phyloP scores from a whole-genome alignment of 2,113 vertebrate species.

The Etheostoma spectabile region DNA sequence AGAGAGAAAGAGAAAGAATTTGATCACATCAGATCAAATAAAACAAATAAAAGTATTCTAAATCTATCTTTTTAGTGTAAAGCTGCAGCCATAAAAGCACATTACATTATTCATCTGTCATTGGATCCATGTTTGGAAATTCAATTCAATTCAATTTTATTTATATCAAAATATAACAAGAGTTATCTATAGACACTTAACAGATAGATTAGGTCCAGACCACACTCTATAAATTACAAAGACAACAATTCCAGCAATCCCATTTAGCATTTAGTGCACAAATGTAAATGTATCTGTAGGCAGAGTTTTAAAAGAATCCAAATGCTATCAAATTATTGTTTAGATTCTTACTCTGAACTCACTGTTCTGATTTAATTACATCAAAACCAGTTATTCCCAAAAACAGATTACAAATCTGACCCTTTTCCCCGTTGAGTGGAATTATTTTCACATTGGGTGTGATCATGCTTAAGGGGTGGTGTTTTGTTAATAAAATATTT shows the following conservation, averaged over 20 bases:
- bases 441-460: constrained; percentile 22
- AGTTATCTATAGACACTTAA: too few species aligned
- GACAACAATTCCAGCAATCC: too few species aligned
- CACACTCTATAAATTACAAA: too few species aligned
- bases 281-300: not conserved
- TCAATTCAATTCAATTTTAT: too few species aligned
- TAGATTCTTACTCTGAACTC: not conserved
- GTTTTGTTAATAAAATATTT: constrained; percentile 39
- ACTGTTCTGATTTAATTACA: constrained; percentile 22
- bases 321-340: not conserved
- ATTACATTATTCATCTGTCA: too few species aligned
- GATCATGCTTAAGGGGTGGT: constrained; percentile 16
- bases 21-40: too few species aligned
- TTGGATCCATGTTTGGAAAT: not conserved
- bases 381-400: constrained; percentile 4
- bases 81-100: not conserved
- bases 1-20: too few species aligned
- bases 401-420: constrained; percentile 47
- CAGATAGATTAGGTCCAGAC: too few species aligned
- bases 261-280: too few species aligned
- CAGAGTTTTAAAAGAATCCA: not conserved
- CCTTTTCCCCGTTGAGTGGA: constrained; percentile 29
- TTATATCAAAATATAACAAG: too few species aligned
- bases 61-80: not conserved
- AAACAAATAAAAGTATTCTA: not conserved